Evolutionary conservation across 2,113 vertebrate species (phyloP).

Genomic region (Epinephelus cyanopodus): DNA sequence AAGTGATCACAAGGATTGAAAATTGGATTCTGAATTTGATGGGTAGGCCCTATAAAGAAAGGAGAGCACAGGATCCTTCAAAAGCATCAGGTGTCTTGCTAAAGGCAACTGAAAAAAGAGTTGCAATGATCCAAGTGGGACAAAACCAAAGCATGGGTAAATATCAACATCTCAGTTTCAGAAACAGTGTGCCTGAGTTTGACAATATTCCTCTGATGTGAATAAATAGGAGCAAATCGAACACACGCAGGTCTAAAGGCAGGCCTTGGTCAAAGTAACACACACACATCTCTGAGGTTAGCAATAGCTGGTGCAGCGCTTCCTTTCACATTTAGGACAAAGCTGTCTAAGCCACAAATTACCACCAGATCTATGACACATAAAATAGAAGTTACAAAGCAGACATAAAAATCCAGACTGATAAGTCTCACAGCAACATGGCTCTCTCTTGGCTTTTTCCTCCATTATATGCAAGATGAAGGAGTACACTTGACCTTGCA

Average conservation of each 20-base stretch:
- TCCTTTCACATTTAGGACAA: constrained; percentile 9
- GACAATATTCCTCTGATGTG: no score
- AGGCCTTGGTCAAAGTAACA: no score
- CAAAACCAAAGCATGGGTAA: constrained; percentile 6
- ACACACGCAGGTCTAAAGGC: no score
- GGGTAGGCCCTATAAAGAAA: background rate
- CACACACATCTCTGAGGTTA: background rate
- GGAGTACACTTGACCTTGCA: constrained; percentile 73
- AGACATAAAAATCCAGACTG: constrained; percentile 18
- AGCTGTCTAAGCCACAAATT: background rate
- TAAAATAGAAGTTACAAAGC: constrained; percentile 11
- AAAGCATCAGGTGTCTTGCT: background rate
- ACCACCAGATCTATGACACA: background rate
- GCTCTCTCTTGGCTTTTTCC: constrained; percentile 30
- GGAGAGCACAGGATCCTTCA: background rate
- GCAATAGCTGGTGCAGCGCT: background rate
- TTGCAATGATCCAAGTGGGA: background rate
- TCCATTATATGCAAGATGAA: constrained; percentile 60
- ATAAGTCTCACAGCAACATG: constrained; percentile 19
- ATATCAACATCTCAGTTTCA: background rate
- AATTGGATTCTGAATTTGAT: no score
- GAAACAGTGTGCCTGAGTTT: no score
- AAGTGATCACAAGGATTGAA: no score
- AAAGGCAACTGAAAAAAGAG: background rate
- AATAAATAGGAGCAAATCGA: no score